Percentiles rank a stretch among this genome's conserved stretches.
These are phyloP conservation scores for Stratiolaelaps scimitus DNA, from an alignment of 1,140 invertebrate species.

Conservation along the genomic window DNA sequence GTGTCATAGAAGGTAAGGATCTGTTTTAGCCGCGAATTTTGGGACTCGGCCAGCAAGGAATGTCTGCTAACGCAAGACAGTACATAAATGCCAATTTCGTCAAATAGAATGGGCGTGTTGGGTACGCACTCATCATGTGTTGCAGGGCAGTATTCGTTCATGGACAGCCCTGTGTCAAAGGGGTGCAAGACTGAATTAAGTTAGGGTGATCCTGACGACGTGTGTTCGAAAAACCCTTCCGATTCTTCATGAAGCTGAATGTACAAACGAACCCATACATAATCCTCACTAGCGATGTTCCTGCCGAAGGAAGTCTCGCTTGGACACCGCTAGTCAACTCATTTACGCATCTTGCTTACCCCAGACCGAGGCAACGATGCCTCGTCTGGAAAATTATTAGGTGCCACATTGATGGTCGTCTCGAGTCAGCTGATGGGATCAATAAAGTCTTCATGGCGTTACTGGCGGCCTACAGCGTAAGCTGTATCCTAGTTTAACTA, in stretches of 20 bases:
- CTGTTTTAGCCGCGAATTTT: too few species aligned
- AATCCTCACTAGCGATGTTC: not conserved
- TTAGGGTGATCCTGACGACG: too few species aligned
- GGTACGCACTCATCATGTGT: constrained; percentile 18
- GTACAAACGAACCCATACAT: constrained; percentile 21
- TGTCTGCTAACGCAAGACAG: too few species aligned
- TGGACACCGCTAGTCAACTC: not conserved
- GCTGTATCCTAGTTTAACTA: too few species aligned
- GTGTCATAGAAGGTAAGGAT: too few species aligned
- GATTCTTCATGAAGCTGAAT: not conserved
- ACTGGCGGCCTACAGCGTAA: too few species aligned
- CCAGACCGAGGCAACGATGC: not conserved
- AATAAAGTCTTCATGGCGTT: too few species aligned
- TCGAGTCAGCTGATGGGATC: too few species aligned
- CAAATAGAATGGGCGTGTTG: not conserved
- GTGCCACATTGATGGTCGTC: not conserved
- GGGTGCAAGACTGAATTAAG: constrained; percentile 10
- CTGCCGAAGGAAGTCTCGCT: not conserved
- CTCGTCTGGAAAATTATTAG: not conserved
- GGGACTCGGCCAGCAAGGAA: too few species aligned
- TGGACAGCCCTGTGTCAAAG: constrained; percentile 9
- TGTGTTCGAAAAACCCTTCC: constrained; percentile 14
- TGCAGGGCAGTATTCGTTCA: constrained; percentile 3
- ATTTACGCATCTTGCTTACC: constrained; percentile 23
- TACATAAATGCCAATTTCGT: too few species aligned